These are phyloP conservation scores for Tokudaia tokunoshimensis DNA, from an alignment of 2,797 vertebrate species.

Conservation along the genomic window DNA sequence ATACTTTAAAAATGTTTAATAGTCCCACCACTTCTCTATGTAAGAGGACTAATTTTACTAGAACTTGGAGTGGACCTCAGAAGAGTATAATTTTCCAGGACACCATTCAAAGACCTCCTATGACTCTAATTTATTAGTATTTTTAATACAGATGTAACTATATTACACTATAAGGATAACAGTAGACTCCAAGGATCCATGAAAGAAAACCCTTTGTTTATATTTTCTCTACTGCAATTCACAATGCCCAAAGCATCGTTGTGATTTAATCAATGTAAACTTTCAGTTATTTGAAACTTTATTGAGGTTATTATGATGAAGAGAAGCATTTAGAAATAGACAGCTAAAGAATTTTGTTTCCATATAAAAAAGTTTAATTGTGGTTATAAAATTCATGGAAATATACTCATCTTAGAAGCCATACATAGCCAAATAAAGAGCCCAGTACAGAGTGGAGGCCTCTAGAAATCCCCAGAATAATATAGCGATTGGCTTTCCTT, in stretches of 20 bases:
- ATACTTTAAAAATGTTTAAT: slow-evolving; percentile 62
- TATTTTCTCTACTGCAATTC: slow-evolving; percentile 51
- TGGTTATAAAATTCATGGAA: not conserved
- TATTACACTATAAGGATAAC: not conserved
- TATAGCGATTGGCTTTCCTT: no score
- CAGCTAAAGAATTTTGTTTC: not conserved
- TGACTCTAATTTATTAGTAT: slow-evolving; percentile 23
- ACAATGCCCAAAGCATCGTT: not conserved
- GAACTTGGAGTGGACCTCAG: slow-evolving; percentile 52
- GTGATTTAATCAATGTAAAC: not conserved
- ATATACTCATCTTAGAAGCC: not conserved
- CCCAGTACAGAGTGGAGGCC: no score
- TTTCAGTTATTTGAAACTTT: not conserved
- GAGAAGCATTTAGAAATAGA: not conserved
- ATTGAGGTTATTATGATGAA: not conserved
- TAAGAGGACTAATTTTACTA: slow-evolving; percentile 70
- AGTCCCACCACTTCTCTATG: slow-evolving; percentile 47
- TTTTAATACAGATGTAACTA: slow-evolving; percentile 52
- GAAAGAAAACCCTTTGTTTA: not conserved
- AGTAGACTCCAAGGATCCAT: not conserved
- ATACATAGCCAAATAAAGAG: not conserved
- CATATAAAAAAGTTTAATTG: not conserved
- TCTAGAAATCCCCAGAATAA: not conserved
- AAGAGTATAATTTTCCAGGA: slow-evolving; percentile 58
- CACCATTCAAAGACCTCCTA: slow-evolving; percentile 15